Evolutionary conservation across 1,140 invertebrate species (phyloP).

Genomic region (Zaprionus tsacasi): DNA sequence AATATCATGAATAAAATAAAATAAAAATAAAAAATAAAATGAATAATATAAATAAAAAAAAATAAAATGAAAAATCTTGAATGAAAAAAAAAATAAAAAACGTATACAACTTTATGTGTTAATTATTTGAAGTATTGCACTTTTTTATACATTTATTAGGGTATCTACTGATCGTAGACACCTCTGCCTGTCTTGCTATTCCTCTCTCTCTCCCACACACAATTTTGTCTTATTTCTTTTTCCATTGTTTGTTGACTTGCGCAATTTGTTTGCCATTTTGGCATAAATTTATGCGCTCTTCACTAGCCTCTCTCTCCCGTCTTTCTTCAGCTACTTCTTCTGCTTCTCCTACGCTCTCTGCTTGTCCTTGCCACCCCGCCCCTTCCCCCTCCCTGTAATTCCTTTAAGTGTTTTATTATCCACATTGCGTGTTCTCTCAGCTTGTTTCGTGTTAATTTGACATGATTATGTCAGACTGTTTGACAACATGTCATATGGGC

Average conservation of each 20-base stretch:
- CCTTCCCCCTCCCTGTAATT: slow-evolving; percentile 57
- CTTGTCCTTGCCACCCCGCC: slow-evolving; percentile 29
- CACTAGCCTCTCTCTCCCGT: neutral
- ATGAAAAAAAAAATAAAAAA: neutral
- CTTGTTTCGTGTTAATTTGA: slow-evolving; percentile 75
- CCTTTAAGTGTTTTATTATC: slow-evolving; percentile 73
- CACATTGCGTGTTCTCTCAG: slow-evolving; percentile 27
- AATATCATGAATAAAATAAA: too few species aligned
- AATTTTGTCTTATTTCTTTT: neutral
- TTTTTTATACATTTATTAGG: neutral
- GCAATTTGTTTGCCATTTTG: slow-evolving; percentile 41
- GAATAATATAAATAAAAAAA: neutral
- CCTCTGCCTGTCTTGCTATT: neutral
- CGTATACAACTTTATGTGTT: neutral
- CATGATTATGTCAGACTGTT: slow-evolving; percentile 82
- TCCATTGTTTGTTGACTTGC: slow-evolving; percentile 23
- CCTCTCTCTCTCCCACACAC: neutral
- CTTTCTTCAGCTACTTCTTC: neutral
- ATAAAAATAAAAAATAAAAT: too few species aligned
- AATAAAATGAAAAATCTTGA: neutral
- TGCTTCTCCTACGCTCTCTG: neutral
- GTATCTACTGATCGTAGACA: neutral
- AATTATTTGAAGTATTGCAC: too few species aligned
- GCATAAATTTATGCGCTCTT: slow-evolving; percentile 24
- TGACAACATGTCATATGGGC: slow-evolving; percentile 75